Base-by-base conservation (phyloP, 2,888 invertebrate species). In the Leptinotarsa haldemani region DNA sequence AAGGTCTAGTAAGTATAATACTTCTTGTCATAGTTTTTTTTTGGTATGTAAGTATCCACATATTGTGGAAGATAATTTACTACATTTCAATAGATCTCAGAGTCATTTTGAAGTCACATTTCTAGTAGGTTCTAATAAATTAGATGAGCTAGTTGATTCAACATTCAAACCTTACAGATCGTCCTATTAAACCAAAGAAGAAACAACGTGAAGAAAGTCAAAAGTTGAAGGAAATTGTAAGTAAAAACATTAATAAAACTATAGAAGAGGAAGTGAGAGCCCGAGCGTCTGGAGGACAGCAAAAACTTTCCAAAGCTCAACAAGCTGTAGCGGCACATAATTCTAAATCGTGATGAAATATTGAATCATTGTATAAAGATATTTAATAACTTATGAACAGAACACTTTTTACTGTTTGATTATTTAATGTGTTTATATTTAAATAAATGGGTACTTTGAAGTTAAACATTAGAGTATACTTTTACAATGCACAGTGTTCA, bases 231-330 rank as follows among this genome's bases (percentile, higher is more conserved):
- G 90, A 90, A 77, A 89, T 89, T 70, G 91, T 94, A 16, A 90
- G 92, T 7, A 93, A 92, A 86, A 91, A 91, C 83, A 91, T 94
- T n/a, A 93, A 94, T 83, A 91, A 90, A 82, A 89, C 91, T 3
- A 90, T 92, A 67, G 94, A 94, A 84, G 86, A 92, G 78, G 92
- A 93, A 85, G 88, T 94, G 64, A 86, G 93, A 67, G 89, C 91
- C 1, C 85, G 89, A 73, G 92, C 92, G 0, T 74, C 75, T 86
- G 86, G 87, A 58, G 85, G 87, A 1, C 86, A 84, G 67, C 86
- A 88, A 46, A 88, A 87, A 69, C 82, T 90, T 46, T 90, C 90
- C 70, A 89, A 88, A 79, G 89, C 89, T 1, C 90, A 90, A 81
- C 85, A 90, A 81, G 90, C 90, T 13, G 89, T 90, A 18, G 88